A percentile compares a stretch with the other conserved stretches of the same genome.
Evolutionary conservation across 2,888 invertebrate species (phyloP).

Genomic region (Resseliella maxima): DNA sequence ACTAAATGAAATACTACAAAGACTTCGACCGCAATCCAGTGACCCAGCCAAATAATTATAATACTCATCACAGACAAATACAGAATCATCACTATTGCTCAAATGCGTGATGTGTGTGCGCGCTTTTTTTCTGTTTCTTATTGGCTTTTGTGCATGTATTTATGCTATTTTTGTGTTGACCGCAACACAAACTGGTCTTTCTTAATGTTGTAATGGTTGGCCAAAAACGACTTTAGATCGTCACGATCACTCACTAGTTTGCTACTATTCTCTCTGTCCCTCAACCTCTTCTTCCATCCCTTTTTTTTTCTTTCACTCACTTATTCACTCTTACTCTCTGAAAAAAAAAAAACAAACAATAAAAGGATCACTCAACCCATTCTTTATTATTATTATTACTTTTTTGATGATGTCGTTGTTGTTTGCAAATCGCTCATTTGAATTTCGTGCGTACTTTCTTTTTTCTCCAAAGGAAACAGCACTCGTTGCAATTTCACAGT

Average conservation of each 20-base stretch:
- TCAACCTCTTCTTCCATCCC: too few relatives aligned
- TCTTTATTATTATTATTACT: background rate
- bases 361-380: constrained; percentile 27
- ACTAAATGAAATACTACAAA: constrained; percentile 8
- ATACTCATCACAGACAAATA: constrained; percentile 2
- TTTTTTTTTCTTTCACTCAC: too few relatives aligned
- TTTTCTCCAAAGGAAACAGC: background rate
- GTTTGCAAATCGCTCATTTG: background rate
- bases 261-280: too few relatives aligned
- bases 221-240: background rate
- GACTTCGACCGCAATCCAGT: constrained; percentile 38
- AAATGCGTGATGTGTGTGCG: background rate
- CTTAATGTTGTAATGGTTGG: background rate
- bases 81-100: background rate
- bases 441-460: background rate
- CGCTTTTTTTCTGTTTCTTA: background rate
- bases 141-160: background rate
- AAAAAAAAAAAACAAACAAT: background rate
- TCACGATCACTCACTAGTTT: background rate
- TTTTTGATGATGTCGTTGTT: background rate
- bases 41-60: constrained; percentile 34
- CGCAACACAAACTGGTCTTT: background rate
- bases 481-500: constrained; percentile 5
- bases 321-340: too few relatives aligned
- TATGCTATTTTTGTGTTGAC: background rate